A percentile compares a stretch with the other conserved stretches of the same genome.
Evolutionary conservation across 2,888 invertebrate genomes (phyloP).

Genomic region (Athetis lepigone): DNA sequence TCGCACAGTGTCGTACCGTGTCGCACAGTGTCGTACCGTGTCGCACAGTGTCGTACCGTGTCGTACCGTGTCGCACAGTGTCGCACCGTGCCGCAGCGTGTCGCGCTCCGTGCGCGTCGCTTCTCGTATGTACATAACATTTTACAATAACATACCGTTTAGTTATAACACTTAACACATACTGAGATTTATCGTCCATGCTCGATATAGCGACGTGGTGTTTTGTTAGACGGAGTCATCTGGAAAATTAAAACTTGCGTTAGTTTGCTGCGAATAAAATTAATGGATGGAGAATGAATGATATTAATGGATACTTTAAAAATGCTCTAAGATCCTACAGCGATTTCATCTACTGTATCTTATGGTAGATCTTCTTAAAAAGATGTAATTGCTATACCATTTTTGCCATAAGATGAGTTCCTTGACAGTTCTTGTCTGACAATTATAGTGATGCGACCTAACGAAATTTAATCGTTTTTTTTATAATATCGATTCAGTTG

Average conservation of each 20-base stretch:
- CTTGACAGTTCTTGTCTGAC: too few species aligned
- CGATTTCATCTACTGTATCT: too few species aligned
- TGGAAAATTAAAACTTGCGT: constrained; percentile 68
- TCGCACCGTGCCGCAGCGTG: constrained; percentile 7
- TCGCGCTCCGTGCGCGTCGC: constrained; percentile 30
- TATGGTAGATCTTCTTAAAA: too few species aligned
- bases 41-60: neutral
- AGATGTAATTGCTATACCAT: too few species aligned
- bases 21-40: neutral
- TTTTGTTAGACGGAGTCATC: constrained; percentile 88
- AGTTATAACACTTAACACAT: constrained; percentile 88
- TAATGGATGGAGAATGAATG: too few species aligned
- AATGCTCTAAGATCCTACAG: too few species aligned
- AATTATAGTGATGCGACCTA: too few species aligned
- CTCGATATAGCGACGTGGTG: constrained; percentile 83
- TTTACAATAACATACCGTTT: constrained; percentile 68
- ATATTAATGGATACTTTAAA: too few species aligned
- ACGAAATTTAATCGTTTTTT: too few species aligned
- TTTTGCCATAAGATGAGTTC: too few species aligned
- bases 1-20: constrained; percentile 1
- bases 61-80: neutral
- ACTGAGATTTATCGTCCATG: constrained; percentile 88
- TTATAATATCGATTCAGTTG: too few species aligned
- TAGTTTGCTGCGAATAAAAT: neutral
- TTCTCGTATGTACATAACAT: constrained; percentile 73